A percentile compares a stretch with the other conserved stretches of the same genome.
These are phyloP conservation scores for Musca domestica DNA, from an alignment of 1,140 invertebrate species.

Conservation along the genomic window DNA sequence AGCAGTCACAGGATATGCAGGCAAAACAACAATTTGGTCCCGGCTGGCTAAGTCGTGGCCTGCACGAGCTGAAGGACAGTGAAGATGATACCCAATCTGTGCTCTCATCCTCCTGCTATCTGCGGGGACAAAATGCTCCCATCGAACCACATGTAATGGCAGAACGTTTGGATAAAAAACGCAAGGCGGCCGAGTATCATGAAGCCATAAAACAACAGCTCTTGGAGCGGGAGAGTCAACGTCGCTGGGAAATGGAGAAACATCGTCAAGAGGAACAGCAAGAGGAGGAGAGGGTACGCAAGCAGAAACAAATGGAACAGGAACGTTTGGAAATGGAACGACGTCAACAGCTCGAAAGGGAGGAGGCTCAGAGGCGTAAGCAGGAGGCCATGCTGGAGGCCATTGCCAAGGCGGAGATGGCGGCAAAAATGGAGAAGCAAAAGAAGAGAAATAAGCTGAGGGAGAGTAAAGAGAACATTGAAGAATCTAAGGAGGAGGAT, in stretches of 20 bases:
- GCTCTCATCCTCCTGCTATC: slow-evolving; percentile 59
- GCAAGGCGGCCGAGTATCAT: slow-evolving; percentile 66
- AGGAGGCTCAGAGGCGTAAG: slow-evolving; percentile 57
- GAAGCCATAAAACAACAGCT: slow-evolving; percentile 67
- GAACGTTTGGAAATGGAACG: slow-evolving; percentile 58
- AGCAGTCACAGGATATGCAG: slow-evolving; percentile 23
- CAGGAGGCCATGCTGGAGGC: slow-evolving; percentile 59
- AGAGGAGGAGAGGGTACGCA: slow-evolving; percentile 62
- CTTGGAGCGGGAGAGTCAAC: slow-evolving; percentile 61
- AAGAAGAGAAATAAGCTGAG: slow-evolving; percentile 42
- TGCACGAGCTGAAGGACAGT: slow-evolving; percentile 49
- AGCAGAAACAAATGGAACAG: slow-evolving; percentile 61
- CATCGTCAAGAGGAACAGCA: slow-evolving; percentile 60
- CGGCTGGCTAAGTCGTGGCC: slow-evolving; percentile 44
- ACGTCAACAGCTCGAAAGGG: slow-evolving; percentile 56
- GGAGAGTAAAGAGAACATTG: slow-evolving; percentile 18
- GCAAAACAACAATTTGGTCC: slow-evolving; percentile 32
- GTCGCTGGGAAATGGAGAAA: slow-evolving; percentile 61
- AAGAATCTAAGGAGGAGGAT: neutral
- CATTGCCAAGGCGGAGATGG: slow-evolving; percentile 58
- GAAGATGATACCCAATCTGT: slow-evolving; percentile 52
- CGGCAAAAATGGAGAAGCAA: slow-evolving; percentile 56
- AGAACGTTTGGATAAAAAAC: slow-evolving; percentile 62
- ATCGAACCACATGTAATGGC: slow-evolving; percentile 61
- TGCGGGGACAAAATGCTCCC: slow-evolving; percentile 67